Evolutionary conservation across 2,888 invertebrate genomes (phyloP), one percentile per base, ranked within the genome.

Genomic region (Agrochola circellaris): DNA sequence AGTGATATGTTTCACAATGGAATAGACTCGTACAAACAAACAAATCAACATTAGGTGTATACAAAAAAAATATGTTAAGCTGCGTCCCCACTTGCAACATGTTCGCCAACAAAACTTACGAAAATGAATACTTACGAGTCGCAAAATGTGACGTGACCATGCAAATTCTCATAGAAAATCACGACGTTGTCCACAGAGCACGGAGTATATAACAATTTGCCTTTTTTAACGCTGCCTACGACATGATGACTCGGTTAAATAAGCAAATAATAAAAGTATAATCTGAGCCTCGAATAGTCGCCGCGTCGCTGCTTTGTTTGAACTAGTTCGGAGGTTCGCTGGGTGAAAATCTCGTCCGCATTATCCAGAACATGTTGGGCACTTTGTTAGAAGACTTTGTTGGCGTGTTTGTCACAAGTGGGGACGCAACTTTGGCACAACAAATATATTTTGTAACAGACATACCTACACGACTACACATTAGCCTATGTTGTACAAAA

Each of bases 1-100:
- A 93, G 89, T 93, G 93, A 92, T 93, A 92, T 92, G 92, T 92
- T 76, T 86, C 87, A 89, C 81, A 86, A 75, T 87, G 87, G 83
- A 90, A 90, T 89, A 87, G 72, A 83, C 82, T 86, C 79, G 83
- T 79, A 77, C 61, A 81, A 81, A 87, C 81, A 85, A 76, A 83
- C 75, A 79, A 87, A 85, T 83, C 83, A 86, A 83, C 81, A 89
- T 86, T 74, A 74, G 48, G 38, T 74, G 67, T 51, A 79, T 68
- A 79, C 56, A 51, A 79, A 73, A 77, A 75, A 60, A 68, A 56
- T 64, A 81, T 65, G 51, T 61, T 68, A 76, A 68, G 68, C 20
- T 2, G 34, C 4, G 34, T 34, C 68, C 30, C 15, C 67, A 58
- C 68, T 60, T n/a, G 30, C 13, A 30, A 67, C 67, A 67, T 23